These are phyloP conservation scores for Molossus molossus DNA, from an alignment of 2,797 vertebrate genomes.

Conservation along the genomic window DNA sequence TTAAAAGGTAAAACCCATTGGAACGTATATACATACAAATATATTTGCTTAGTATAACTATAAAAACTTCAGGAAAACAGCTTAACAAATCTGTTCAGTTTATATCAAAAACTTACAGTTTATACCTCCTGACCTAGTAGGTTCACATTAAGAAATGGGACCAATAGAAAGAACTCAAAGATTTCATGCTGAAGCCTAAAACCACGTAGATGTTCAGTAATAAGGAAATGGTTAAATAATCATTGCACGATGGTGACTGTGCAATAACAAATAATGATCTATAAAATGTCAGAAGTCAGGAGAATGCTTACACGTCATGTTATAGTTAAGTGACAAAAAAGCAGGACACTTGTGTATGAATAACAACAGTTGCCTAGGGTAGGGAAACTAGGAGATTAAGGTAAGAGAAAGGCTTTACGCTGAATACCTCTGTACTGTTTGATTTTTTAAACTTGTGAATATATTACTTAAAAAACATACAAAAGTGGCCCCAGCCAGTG, in stretches of 20 bases:
- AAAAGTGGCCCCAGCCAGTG: too few relatives aligned
- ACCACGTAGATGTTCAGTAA: neutral
- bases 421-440: neutral
- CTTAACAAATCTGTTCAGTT: neutral
- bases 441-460: neutral
- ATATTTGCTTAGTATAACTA: conserved; percentile 1
- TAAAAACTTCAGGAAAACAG: neutral
- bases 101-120: neutral
- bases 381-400: neutral
- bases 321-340: neutral
- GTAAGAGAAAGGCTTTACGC: neutral
- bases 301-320: neutral
- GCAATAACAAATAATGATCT: neutral
- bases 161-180: neutral
- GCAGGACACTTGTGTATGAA: neutral
- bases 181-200: neutral
- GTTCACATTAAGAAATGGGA: neutral
- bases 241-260: fast-evolving
- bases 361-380: neutral
- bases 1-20: conserved; percentile 39
- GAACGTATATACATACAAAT: neutral
- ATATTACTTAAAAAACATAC: conserved; percentile 23
- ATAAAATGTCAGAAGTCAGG: neutral
- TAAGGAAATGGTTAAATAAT: neutral
- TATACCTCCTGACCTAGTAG: neutral